A percentile compares a stretch with the other conserved stretches of the same genome.
These are phyloP conservation scores for Lymantria monacha DNA, from an alignment of 2,888 invertebrate genomes.

Conservation along the genomic window DNA sequence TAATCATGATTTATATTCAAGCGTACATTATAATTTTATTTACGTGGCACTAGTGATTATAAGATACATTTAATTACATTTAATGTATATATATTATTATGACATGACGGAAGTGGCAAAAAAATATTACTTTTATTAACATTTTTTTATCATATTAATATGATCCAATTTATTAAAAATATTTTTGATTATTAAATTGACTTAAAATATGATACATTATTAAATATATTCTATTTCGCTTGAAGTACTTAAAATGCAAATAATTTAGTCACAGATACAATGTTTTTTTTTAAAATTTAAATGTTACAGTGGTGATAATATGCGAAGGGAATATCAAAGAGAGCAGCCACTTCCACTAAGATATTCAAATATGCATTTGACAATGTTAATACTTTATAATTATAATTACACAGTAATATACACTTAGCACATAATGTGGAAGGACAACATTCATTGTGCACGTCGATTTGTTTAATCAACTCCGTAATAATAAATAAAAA, in stretches of 20 bases:
- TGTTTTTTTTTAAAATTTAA: too few relatives aligned
- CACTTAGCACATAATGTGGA: conserved; percentile 15
- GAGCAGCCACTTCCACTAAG: conserved; percentile 7
- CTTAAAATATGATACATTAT: too few relatives aligned
- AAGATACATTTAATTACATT: conserved; percentile 30
- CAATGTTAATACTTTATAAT: conserved; percentile 2
- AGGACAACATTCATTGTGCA: conserved; percentile 34
- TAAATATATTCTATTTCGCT: too few relatives aligned
- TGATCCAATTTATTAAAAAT: not conserved
- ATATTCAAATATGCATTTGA: conserved; percentile 2
- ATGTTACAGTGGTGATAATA: too few relatives aligned
- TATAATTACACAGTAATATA: conserved; percentile 3
- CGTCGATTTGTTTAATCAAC: conserved; percentile 18
- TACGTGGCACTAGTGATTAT: conserved; percentile 33
- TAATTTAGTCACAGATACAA: not conserved
- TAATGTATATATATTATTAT: conserved; percentile 29
- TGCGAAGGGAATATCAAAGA: not conserved
- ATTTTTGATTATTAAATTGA: not conserved
- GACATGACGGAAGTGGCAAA: conserved; percentile 26
- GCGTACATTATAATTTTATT: conserved; percentile 28
- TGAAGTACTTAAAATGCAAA: not conserved
- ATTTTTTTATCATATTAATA: not conserved
- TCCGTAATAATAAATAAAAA: conserved; percentile 44
- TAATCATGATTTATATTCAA: conserved; percentile 27
- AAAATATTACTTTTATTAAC: not conserved